Base-by-base conservation (phyloP, 2,113 vertebrate genomes). In the Pogonocichla stellata region DNA sequence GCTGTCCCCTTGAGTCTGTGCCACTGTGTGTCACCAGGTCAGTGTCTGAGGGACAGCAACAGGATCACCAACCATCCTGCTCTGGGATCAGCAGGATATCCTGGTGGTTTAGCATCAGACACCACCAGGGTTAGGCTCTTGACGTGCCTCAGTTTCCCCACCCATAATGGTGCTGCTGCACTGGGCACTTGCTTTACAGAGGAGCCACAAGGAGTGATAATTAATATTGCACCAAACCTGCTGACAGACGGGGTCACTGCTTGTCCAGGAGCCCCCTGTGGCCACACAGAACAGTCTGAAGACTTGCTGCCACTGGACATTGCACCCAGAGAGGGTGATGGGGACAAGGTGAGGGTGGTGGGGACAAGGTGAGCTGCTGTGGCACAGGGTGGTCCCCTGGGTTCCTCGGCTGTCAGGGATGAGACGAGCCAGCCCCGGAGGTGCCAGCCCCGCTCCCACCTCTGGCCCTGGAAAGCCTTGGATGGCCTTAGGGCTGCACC, bases 261-360 rank as follows among this genome's bases (percentile, higher is more conserved):
- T 17, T 7, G 1, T 17, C 73, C 43, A 43, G 64, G 54, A 71
- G 40, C 77, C 51, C 47, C 12, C 29, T 24, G 43, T 31, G 62
- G 75, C 42, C 88, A 19, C 72, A 16, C 50, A 26, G 53, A 64
- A 20, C 31, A 31, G 6, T 22, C 9, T 16, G 56, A 23, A 40
- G 60, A 5, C 25, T 34, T 2, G 2, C 3, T 11, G 53, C 24
- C 3, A 1, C 19, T 13, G 28, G 56, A 10, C 20, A 3, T 28
- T 6, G 62, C 36, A 57, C 1, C 3, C 23, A n/a, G 61, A 40
- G 29, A 19, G 36, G 43, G 11, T 58, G 64, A 5, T 3, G 33
- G 0, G 3, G 58, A 4, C 19, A 19, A 14, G 67, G 8, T 2
- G 25, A 14, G 25, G 50, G 16, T 24, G 50, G 20, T 16, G 36